Evolutionary conservation across 1,140 invertebrate species (phyloP), one percentile per base, ranked within the genome.

Genomic region (Ceratina japonica): DNA sequence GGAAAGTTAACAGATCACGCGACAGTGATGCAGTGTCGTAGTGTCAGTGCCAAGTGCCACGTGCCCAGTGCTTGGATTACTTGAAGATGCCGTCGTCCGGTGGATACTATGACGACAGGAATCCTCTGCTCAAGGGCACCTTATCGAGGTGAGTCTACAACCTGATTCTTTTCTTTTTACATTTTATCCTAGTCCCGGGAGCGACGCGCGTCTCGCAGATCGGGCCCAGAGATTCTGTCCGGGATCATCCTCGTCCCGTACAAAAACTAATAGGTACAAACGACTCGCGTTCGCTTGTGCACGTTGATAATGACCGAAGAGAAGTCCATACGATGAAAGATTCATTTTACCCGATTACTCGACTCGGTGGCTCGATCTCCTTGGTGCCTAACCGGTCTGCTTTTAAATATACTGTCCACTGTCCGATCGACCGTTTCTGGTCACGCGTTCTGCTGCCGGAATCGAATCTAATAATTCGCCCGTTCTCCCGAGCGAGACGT

Each of bases 111-210:
- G 92, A 93, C 88, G 91, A 92, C 83, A 92, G 92, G 75, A 93
- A 93, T 90, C 93, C 92, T 80, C 88, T 93, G 75, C 92, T 93
- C 88, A 93, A 93, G 88, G 93, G 93, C 83, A 93, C 91, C 37
- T 87, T 93, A 87, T 92, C 93, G 76, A 93, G 93, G 93, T 93
- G 77, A 90, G 89, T 87, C 70, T n/a, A 56, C 37, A 44, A 44
- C 37, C 37, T 56, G n/a, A 58, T 68, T 82, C 61, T 56, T 3
- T 44, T 78, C 37, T 44, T 74, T 15, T 74, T 15, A 3, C 18
- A 56, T 52, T 31, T 44, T 56, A 69, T 62, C 16, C 8, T 69
- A 24, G 3, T 74, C 68, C 74, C 1, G 31, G n/a, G 20, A 2
- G 1, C 16, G 22, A 44, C 51, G 51, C 51, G 16, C 8, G 18